Evolutionary conservation across 2,113 vertebrate genomes (phyloP).

Genomic region (cat (Felis catus)): F.catus_Fca126_mat1.0 CM031418.1:76757001-76757500

Average conservation of each 20-base stretch:
- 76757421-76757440: constrained; percentile 21
- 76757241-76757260: not conserved
- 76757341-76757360: not conserved
- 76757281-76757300: not conserved
- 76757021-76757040: not conserved
- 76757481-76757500: not conserved
- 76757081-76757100: not conserved
- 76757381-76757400: not conserved
- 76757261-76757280: not conserved
- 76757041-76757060: not conserved
- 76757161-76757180: not conserved
- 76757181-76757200: not conserved
- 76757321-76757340: not conserved
- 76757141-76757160: not conserved
- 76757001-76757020: not conserved
- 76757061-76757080: not conserved
- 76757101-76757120: not conserved
- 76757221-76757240: not conserved
- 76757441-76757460: constrained; percentile 36
- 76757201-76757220: not conserved
- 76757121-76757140: not conserved
- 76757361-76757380: not conserved
- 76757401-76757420: constrained; percentile 54
- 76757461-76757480: not conserved
- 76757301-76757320: not conserved